A percentile compares a stretch with the other conserved stretches of the same genome.
These are phyloP conservation scores for Colostygia pectinataria DNA, from an alignment of 2,888 invertebrate genomes.

Conservation along the genomic window DNA sequence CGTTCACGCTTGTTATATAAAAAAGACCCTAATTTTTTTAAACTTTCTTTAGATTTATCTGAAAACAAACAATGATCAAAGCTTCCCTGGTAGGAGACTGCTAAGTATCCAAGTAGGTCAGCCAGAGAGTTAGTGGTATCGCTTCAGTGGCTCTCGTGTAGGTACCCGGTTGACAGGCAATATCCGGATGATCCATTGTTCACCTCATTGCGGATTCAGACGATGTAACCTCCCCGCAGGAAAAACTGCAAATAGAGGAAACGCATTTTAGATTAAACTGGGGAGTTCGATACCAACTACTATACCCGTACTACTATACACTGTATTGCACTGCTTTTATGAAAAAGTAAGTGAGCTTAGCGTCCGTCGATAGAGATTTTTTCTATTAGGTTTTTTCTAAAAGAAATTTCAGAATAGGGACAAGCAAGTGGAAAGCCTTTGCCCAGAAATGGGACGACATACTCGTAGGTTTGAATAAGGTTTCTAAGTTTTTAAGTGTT, in stretches of 20 bases:
- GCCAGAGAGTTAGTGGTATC: slow-evolving; percentile 15
- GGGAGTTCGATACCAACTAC: slow-evolving; percentile 11
- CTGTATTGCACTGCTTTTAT: slow-evolving; percentile 8
- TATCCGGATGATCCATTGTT: slow-evolving; percentile 80
- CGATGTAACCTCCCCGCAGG: slow-evolving; percentile 50
- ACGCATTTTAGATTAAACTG: slow-evolving; percentile 45
- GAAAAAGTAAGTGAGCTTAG: not conserved
- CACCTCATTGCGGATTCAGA: slow-evolving; percentile 76
- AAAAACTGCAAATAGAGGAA: slow-evolving; percentile 54
- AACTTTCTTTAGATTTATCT: too few species aligned
- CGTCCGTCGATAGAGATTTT: too few species aligned
- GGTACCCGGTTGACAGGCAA: slow-evolving; percentile 73
- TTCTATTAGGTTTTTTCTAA: too few species aligned
- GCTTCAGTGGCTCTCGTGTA: slow-evolving; percentile 36
- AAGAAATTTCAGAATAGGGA: too few species aligned
- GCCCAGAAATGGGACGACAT: too few species aligned
- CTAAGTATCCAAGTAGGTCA: slow-evolving; percentile 41
- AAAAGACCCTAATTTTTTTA: too few species aligned
- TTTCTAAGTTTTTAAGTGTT: too few species aligned
- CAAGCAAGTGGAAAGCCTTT: too few species aligned
- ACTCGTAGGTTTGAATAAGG: too few species aligned
- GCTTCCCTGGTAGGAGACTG: not conserved
- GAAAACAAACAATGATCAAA: too few species aligned
- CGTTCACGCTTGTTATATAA: too few species aligned
- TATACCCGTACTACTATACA: too few species aligned